phyloP scores from a whole-genome alignment of 2,113 vertebrate species.

The Podarcis muralis region DNA sequence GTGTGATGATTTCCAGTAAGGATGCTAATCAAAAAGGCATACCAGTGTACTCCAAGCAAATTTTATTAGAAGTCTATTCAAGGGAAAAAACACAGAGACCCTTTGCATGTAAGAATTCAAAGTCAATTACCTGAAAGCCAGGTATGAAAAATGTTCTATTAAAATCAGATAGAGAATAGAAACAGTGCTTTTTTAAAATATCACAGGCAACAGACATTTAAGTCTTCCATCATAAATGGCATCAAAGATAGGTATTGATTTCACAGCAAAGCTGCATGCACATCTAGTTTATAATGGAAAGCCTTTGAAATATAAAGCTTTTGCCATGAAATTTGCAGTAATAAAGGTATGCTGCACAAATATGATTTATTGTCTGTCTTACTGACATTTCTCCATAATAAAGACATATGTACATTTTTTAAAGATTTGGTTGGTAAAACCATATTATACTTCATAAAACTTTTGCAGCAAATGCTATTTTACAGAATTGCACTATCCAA shows the following conservation, averaged over 20 bases:
- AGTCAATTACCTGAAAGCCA: conserved; percentile 78
- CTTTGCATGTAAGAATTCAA: conserved; percentile 83
- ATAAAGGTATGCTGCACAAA: conserved; percentile 79
- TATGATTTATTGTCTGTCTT: conserved; percentile 70
- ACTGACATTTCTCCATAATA: conserved; percentile 73
- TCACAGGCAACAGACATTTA: conserved; percentile 82
- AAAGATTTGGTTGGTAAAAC: conserved; percentile 74
- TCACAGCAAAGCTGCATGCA: conserved; percentile 82
- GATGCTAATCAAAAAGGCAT: conserved; percentile 37
- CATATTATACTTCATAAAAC: conserved; percentile 75
- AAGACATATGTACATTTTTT: conserved; percentile 74
- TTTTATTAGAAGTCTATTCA: conserved; percentile 93
- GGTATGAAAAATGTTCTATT: conserved; percentile 77
- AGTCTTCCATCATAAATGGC: conserved; percentile 77
- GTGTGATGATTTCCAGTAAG: not conserved
- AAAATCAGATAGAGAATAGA: conserved; percentile 87
- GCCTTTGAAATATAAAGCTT: conserved; percentile 80
- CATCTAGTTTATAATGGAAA: conserved; percentile 77
- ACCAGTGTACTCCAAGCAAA: conserved; percentile 82
- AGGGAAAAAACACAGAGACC: conserved; percentile 79
- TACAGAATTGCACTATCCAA: conserved; percentile 74
- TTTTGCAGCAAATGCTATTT: conserved; percentile 80
- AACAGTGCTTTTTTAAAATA: conserved; percentile 80
- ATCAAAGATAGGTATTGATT: conserved; percentile 77
- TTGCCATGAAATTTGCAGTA: conserved; percentile 74